Evolutionary conservation across 2,797 vertebrate species (phyloP), one percentile per base, ranked within the genome.

Genomic region (Apogon talboti): DNA sequence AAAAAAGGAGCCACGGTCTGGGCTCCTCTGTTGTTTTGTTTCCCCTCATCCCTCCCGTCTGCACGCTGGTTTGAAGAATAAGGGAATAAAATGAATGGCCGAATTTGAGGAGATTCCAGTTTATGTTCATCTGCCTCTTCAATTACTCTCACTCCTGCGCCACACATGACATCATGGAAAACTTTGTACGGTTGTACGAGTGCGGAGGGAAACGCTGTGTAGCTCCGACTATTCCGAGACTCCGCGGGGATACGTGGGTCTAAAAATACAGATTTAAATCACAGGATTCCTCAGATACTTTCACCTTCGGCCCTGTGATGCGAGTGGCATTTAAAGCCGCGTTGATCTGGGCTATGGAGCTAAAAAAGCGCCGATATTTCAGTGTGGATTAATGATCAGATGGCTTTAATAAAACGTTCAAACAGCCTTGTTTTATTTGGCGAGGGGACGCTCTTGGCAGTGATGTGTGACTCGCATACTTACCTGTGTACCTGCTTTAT

Each of bases 261-360:
- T 98, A 98, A 97, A 98, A 98, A 98, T 98, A 98, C 82, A 82
- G 3, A 82, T 92, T 94, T 93, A 92, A 95, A 95, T 96, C 94
- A 92, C 79, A 76, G 80, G 93, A 96, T 96, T 96, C 95, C 91
- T 92, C 71, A 82, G 92, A 98, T 98, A 94, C 94, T 92, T 95
- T 91, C 89, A 89, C 93, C 92, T 92, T 93, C 92, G 90, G 92
- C 93, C 89, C 94, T 92, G 93, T 94, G 94, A 94, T 94, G 95
- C 93, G 92, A 96, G 94, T 95, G 94, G 93, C 94, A 94, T 95
- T 93, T 94, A 91, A 42, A 93, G 90, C 91, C 50, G 72, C 82
- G 82, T 82, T 81, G 89, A 95, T 93, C 92, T 91, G 89, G 62
- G 82, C 89, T 88, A 70, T 24, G 67, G 89, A 91, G 90, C 91